These are phyloP conservation scores for Drosophila ercepeae DNA, from an alignment of 1,140 invertebrate species.

Conservation along the genomic window DNA sequence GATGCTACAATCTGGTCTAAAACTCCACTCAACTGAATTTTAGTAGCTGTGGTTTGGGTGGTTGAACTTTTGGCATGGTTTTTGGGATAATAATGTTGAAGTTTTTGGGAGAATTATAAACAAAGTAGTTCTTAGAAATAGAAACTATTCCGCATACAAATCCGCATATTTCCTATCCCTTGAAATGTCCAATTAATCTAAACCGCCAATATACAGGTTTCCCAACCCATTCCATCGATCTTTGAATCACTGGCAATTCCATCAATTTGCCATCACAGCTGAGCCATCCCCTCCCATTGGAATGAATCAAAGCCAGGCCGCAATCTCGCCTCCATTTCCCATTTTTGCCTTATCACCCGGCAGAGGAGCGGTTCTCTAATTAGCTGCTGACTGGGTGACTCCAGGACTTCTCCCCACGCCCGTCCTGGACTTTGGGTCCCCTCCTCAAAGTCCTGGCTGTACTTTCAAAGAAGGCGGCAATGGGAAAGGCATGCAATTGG, in stretches of 20 bases:
- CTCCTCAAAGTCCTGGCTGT: neutral
- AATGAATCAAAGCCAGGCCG: conserved; percentile 34
- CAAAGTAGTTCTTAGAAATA: neutral
- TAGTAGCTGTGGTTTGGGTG: conserved; percentile 30
- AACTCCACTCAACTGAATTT: conserved; percentile 34
- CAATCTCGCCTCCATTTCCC: conserved; percentile 40
- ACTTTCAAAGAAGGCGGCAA: conserved; percentile 37
- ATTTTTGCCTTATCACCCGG: conserved; percentile 58
- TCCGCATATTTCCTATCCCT: too few relatives aligned
- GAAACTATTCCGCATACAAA: too few relatives aligned
- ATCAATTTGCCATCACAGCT: conserved; percentile 57
- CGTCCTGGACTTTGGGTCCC: neutral
- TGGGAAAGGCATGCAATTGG: conserved; percentile 73
- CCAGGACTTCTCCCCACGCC: conserved; percentile 21
- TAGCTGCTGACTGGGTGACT: conserved; percentile 53
- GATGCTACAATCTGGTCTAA: conserved; percentile 4
- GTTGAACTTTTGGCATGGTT: conserved; percentile 28
- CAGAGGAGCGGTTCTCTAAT: conserved; percentile 68
- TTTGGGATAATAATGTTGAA: neutral
- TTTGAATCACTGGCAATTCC: conserved; percentile 52
- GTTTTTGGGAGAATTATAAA: neutral
- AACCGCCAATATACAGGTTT: neutral
- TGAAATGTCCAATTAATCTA: neutral
- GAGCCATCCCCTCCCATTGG: conserved; percentile 17
- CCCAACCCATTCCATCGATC: conserved; percentile 11